Base-by-base conservation (phyloP, 2,113 vertebrate species). In the Tyto alba region DNA sequence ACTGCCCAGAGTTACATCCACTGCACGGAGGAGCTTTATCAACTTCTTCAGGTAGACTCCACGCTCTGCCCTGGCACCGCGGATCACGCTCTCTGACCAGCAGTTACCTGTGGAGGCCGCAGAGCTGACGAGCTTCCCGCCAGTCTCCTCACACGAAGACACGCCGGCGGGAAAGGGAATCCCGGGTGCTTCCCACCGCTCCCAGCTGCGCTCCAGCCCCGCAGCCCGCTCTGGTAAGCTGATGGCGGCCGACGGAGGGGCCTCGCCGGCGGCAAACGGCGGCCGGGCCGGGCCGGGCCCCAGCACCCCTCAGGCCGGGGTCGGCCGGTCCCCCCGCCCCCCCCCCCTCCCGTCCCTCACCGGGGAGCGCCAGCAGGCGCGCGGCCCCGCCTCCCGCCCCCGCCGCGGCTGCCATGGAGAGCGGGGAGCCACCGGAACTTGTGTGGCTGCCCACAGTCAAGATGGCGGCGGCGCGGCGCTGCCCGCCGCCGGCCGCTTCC, bases 81-180 rank as follows among this genome's bases (percentile, higher is more conserved):
- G 29, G 43, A 1, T 21, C 16, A 0, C 0, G 0, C 30, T 11
- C 38, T 5, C 38, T 11, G 62, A 8, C 62, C 1, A 4, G 6
- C 59, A 25, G 26, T 6, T 19, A 20, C 48, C 79, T 13, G 47
- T 0, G 14, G 64, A 21, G 57, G 36, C 38, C 30, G 1, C 34
- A 3, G 36, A 11, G 50, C 45, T 18, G 11, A 7, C 0, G 25
- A 29, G n/a, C 16, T 8, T 13, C 21, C n/a, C 71, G 0, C 0
- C 3, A 20, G 5, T 6, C 25, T 11, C 32, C 80, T 41, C 32
- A 5, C 48, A 0, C 8, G 2, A 2, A 3, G 0, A 34, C 47
- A 1, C 0, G 26, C 30, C 4, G 40, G 36, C 47, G 45, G 41
- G 20, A 25, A n/a, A 4, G 11, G 0, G 30, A 32, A 17, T 18